Base-by-base conservation (phyloP, 2,888 invertebrate genomes). In the Hypena proboscidalis region DNA sequence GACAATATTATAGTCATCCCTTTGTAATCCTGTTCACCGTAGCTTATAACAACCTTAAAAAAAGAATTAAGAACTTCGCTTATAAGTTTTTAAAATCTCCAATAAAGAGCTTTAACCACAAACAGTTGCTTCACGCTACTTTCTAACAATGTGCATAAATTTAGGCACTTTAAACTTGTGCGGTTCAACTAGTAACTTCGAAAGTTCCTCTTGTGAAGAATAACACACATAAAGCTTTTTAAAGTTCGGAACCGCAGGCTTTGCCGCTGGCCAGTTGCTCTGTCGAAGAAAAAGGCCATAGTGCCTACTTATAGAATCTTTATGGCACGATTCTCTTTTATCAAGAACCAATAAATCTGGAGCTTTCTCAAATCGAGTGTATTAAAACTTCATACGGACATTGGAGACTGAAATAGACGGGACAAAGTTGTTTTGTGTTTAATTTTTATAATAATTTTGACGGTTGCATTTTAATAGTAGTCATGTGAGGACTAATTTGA, bases 111-210 rank as follows among this genome's bases (percentile, higher is more conserved):
- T 38, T 39, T 34, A 38, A 7, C 33, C 44, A 42, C 32, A 50
- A 63, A 63, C 39, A 50, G 43, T 53, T 23, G 37, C 35, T 54
- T 39, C 29, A 30, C 54, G 50, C 49, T 37, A 60, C 50, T 64
- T 57, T 53, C 45, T 58, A 64, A 66, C 65, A 61, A 52, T 58
- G 60, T 68, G 61, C 65, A 68, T 68, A 67, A 63, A 64, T 70
- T 71, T 49, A 47, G 45, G 38, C 58, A 54, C 59, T 67, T 56
- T 41, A 53, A 68, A 66, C 59, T 68, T 62, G 47, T 39, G 34
- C 51, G 31, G 9, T 39, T 25, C 35, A 52, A 54, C 46, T 50
- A 50, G 27, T 23, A 47, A 39, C 42, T 51, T 53, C 27, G 4
- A 42, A 48, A 57, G 17, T 32, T 27, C 41, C 51, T 47, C 36